These are phyloP conservation scores for Poecilia wingei DNA, from an alignment of 2,797 vertebrate species.

Conservation along the genomic window DNA sequence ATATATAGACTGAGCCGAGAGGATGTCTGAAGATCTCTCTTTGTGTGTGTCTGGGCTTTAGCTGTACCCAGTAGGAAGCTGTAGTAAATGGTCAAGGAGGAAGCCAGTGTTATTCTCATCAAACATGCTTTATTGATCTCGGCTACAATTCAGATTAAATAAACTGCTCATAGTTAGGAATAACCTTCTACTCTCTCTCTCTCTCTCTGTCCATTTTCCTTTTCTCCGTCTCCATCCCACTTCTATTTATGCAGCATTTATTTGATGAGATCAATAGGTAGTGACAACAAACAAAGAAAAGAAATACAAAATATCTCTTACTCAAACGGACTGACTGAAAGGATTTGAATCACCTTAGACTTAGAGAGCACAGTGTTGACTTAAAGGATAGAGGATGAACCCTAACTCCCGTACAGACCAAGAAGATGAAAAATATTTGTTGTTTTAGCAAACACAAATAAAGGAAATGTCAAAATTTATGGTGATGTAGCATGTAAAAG, in stretches of 20 bases:
- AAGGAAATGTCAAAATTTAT: background rate
- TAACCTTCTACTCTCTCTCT: conserved; percentile 69
- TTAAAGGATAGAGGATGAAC: background rate
- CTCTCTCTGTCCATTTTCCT: conserved; percentile 25
- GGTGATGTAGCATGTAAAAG: background rate
- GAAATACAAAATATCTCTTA: conserved; percentile 20
- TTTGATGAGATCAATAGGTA: conserved; percentile 33
- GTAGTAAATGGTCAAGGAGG: conserved; percentile 27
- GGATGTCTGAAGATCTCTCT: conserved; percentile 16
- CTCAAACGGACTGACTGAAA: conserved; percentile 5
- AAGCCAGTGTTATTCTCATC: conserved; percentile 38
- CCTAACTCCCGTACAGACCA: background rate
- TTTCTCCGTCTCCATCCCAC: conserved; percentile 63
- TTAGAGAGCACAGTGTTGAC: background rate
- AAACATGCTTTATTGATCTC: conserved; percentile 58
- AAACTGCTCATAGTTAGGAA: conserved; percentile 69
- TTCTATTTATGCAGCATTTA: conserved; percentile 30
- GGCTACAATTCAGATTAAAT: conserved; percentile 52
- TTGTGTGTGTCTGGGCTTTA: conserved; percentile 19
- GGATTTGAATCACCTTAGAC: conserved; percentile 5
- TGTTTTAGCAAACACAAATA: background rate
- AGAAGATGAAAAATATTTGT: background rate
- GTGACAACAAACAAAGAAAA: conserved; percentile 27
- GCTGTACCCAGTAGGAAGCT: conserved; percentile 13
- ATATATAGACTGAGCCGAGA: conserved; percentile 2